These are phyloP conservation scores for Leptobrachium ailaonicum DNA, from an alignment of 2,113 vertebrate genomes.

Conservation along the genomic window DNA sequence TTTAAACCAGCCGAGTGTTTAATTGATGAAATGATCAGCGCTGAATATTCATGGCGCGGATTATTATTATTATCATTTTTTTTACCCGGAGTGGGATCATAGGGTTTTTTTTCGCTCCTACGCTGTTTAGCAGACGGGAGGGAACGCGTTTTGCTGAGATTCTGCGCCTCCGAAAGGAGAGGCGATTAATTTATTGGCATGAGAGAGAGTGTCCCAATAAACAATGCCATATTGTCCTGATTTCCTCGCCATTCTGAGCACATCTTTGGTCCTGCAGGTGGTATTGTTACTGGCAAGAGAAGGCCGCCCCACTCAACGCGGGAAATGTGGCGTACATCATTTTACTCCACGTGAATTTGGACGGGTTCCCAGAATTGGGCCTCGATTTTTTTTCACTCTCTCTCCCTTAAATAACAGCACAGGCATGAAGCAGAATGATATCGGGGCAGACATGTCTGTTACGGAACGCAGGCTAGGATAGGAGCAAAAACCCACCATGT, in stretches of 20 bases:
- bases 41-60: slow-evolving; percentile 13
- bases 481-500: too few species aligned
- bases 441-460: neutral
- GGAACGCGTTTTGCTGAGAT: neutral
- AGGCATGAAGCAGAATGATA: slow-evolving; percentile 31
- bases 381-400: slow-evolving; percentile 41
- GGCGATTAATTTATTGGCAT: neutral
- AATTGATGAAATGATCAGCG: slow-evolving; percentile 35
- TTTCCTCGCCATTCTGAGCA: neutral
- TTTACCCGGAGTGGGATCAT: neutral
- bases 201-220: neutral
- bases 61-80: neutral
- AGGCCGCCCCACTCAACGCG: slow-evolving; percentile 55
- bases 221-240: slow-evolving; percentile 3
- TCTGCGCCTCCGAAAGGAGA: neutral
- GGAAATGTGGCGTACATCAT: slow-evolving; percentile 44
- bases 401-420: neutral
- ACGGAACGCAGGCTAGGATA: too few species aligned
- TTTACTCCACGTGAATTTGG: slow-evolving; percentile 61
- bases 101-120: slow-evolving; percentile 9
- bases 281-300: slow-evolving; percentile 64
- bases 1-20: slow-evolving; percentile 39
- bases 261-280: slow-evolving; percentile 63
- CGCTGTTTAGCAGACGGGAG: neutral
- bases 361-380: slow-evolving; percentile 47